A percentile compares a stretch with the other conserved stretches of the same genome.
phyloP scores from a whole-genome alignment of 2,113 vertebrate genomes.

The Cichladusa arquata region DNA sequence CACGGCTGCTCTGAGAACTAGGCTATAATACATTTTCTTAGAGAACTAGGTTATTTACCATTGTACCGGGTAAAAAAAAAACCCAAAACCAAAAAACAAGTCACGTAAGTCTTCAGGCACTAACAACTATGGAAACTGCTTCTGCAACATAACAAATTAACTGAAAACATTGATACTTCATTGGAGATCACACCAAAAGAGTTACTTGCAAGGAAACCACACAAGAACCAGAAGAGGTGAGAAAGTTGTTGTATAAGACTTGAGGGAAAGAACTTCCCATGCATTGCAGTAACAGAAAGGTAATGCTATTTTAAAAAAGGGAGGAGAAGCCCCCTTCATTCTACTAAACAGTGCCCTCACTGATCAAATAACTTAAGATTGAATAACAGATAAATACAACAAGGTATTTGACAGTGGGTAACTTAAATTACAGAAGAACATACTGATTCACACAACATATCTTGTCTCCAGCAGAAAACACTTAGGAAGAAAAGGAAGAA shows the following conservation, averaged over 20 bases:
- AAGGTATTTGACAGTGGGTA: neutral
- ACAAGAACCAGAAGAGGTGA: neutral
- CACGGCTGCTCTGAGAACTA: neutral
- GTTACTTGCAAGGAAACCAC: neutral
- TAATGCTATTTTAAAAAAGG: neutral
- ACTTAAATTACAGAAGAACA: constrained; percentile 11
- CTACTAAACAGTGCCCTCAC: neutral
- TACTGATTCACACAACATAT: neutral
- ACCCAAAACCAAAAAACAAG: neutral
- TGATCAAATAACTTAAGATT: neutral
- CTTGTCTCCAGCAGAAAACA: neutral
- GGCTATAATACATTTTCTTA: neutral
- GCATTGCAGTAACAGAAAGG: neutral
- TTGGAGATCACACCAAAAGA: neutral
- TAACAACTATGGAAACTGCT: neutral
- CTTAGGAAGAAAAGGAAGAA: neutral
- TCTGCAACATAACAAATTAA: neutral
- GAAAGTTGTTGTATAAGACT: neutral
- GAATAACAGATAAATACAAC: neutral
- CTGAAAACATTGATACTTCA: neutral
- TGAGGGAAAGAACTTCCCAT: neutral
- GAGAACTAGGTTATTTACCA: neutral
- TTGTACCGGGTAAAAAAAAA: neutral
- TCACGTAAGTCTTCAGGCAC: neutral
- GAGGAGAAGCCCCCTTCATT: neutral